Evolutionary conservation across 2,797 vertebrate genomes (phyloP), one percentile per base, ranked within the genome.

Genomic region (Clamator glandarius): DNA sequence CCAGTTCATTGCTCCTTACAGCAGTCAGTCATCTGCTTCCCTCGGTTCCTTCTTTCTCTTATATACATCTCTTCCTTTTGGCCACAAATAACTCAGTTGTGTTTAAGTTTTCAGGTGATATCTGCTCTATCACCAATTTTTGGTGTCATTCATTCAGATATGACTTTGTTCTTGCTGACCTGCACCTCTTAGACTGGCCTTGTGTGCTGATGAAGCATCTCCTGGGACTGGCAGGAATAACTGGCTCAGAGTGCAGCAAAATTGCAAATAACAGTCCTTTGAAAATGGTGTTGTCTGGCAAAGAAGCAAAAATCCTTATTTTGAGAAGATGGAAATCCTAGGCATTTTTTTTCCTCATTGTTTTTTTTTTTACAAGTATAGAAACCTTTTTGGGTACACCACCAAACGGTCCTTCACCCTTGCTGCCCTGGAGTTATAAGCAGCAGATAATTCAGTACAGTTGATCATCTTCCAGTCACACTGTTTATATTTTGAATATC

Each of bases 81-180:
- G 9, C 58, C 28, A 4, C 51, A 62, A 90, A 73, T 96, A 83
- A 92, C 91, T 93, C 35, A 39, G 1, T 19, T 48, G 21, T 36
- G n/a, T 88, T 92, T 36, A 87, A 51, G 73, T 78, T 94, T 93
- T 84, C 78, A 90, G 76, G 48, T 76, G 41, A n/a, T 61, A 50
- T 41, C 68, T 85, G 48, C 73, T 78, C 51, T 72, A 8, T 78
- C 67, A 31, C 51, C 19, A 2, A 0, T 9, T 83, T 91, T 64
- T 91, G 91, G 69, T 21, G 5, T 59, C 86, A 74, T 50, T 88
- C 51, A 41, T 59, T 81, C 91, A 70, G 54, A 51, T 69, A 25
- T 41, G 36, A 29, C 42, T 66, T 82, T 81, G 29, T 46, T 89
- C 78, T 82, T 85, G 80, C 39, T 82, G 79, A 62, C 64, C 76